Percentiles rank a stretch among this genome's conserved stretches.
phyloP scores from a whole-genome alignment of 2,113 vertebrate genomes.

The Hippotragus niger region DNA sequence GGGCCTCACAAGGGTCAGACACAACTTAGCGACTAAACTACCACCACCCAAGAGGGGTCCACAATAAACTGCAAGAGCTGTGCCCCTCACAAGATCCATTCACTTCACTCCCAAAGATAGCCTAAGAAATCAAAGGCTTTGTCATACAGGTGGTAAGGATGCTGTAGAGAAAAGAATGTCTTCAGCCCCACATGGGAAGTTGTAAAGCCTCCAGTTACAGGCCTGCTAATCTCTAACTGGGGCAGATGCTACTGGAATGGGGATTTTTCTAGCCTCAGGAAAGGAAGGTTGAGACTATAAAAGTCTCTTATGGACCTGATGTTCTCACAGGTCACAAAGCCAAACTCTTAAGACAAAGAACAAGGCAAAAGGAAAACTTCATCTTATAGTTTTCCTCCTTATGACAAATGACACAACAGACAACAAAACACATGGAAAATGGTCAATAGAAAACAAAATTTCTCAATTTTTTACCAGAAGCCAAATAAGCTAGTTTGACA shows the following conservation, averaged over 20 bases:
- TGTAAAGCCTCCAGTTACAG: not conserved
- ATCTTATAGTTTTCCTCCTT: not conserved
- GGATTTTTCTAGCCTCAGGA: not conserved
- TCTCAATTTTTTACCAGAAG: not conserved
- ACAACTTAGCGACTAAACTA: not conserved
- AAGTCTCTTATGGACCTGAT: not conserved
- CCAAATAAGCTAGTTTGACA: not conserved
- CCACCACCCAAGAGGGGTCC: not conserved
- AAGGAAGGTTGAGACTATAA: not conserved
- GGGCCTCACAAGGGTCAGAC: not conserved
- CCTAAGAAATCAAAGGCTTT: not conserved
- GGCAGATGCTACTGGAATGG: not conserved
- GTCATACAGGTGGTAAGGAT: not conserved
- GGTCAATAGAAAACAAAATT: not conserved
- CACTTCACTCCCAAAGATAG: not conserved
- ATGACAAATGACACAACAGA: not conserved
- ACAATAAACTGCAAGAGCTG: not conserved
- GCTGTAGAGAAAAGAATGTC: not conserved
- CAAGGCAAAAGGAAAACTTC: not conserved
- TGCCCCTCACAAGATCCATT: not conserved
- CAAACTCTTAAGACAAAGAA: not conserved
- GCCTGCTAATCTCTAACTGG: not conserved
- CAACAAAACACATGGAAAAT: not conserved
- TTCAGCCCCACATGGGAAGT: too few species aligned
- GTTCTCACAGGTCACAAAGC: not conserved